Conservation (phyloP, 2,797 vertebrate species). For the Catostomus latipinnis region DNA sequence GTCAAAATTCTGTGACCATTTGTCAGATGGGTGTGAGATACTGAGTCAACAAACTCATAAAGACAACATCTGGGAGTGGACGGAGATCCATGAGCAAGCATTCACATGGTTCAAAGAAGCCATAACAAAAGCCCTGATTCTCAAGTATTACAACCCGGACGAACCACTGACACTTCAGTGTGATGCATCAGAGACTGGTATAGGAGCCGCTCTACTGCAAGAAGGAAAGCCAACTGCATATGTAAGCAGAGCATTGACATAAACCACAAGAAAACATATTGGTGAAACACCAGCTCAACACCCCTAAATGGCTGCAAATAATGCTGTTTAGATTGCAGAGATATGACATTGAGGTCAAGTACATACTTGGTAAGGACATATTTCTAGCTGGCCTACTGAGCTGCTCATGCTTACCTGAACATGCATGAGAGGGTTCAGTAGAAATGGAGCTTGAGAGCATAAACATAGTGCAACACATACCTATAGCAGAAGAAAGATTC, state of each 20-base stretch:
- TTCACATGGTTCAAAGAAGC: too few relatives aligned
- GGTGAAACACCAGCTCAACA: too few relatives aligned
- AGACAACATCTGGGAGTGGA: too few relatives aligned
- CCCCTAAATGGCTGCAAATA: too few relatives aligned
- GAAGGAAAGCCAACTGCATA: not conserved
- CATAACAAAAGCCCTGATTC: too few relatives aligned
- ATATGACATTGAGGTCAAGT: conserved; percentile 26
- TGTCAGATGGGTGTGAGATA: too few relatives aligned
- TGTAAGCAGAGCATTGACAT: conserved; percentile 1
- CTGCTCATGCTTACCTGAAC: conserved; percentile 20
- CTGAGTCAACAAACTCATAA: too few relatives aligned
- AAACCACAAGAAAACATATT: conserved; percentile 23
- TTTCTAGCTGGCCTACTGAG: conserved; percentile 13
- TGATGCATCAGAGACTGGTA: conserved; percentile 34
- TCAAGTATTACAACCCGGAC: not conserved
- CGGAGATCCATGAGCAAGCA: too few relatives aligned
- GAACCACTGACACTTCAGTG: conserved; percentile 38
- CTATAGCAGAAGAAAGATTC: conserved; percentile 27
- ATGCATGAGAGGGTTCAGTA: conserved; percentile 24
- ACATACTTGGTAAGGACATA: conserved; percentile 22
- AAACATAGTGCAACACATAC: conserved; percentile 31
- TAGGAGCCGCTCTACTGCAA: conserved; percentile 15
- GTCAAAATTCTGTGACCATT: too few relatives aligned
- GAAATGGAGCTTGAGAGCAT: conserved; percentile 44
- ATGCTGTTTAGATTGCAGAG: too few relatives aligned